Conservation (phyloP, 2,797 vertebrate species). For the Rhinophrynus dorsalis region DNA sequence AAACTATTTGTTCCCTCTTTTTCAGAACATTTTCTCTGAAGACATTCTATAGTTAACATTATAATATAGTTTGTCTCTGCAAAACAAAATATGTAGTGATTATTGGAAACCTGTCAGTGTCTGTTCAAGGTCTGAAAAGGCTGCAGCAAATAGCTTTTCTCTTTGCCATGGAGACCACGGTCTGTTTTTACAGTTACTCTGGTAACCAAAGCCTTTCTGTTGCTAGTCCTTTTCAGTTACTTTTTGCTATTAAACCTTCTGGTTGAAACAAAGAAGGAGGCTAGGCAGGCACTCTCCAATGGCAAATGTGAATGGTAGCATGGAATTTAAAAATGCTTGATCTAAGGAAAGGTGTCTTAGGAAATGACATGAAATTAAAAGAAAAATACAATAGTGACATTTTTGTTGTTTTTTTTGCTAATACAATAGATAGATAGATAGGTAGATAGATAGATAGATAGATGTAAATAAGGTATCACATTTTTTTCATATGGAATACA, state of each 20-base stretch:
- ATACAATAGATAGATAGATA: no score
- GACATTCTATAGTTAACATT: constrained; percentile 74
- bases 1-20: constrained; percentile 4
- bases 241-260: constrained; percentile 86
- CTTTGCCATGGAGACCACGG: constrained; percentile 90
- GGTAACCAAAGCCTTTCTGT: constrained; percentile 86
- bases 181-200: constrained; percentile 91
- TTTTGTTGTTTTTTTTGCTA: no score
- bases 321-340: constrained; percentile 53
- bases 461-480: no score
- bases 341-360: background rate
- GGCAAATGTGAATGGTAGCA: constrained; percentile 72
- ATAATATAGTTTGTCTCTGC: constrained; percentile 80
- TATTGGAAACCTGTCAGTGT: constrained; percentile 81
- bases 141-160: constrained; percentile 85
- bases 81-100: constrained; percentile 82
- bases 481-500: no score
- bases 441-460: no score
- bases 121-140: constrained; percentile 84
- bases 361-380: no score
- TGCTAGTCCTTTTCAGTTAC: constrained; percentile 83
- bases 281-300: constrained; percentile 81
- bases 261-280: constrained; percentile 89
- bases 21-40: constrained; percentile 61
- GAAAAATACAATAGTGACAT: no score